These are phyloP conservation scores for Nyctibius grandis DNA, from an alignment of 2,797 vertebrate genomes.

Conservation along the genomic window DNA sequence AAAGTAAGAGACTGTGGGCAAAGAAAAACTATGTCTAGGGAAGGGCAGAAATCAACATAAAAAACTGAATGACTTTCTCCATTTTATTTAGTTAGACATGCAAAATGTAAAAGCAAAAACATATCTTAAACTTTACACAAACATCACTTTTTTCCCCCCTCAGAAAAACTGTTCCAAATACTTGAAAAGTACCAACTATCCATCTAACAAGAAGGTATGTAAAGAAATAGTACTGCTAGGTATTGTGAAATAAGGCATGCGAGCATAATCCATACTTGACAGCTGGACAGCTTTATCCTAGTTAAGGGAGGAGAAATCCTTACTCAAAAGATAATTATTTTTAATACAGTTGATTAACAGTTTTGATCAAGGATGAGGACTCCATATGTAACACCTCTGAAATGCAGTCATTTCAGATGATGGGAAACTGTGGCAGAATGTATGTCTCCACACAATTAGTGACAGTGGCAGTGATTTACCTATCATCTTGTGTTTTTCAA, in stretches of 20 bases:
- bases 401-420: background rate
- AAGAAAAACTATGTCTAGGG: background rate
- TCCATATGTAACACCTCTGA: background rate
- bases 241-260: background rate
- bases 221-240: background rate
- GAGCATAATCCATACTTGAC: background rate
- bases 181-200: background rate
- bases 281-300: background rate
- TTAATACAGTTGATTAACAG: background rate
- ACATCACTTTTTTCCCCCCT: rapidly evolving
- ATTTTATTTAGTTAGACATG: background rate
- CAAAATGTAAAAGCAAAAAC: background rate
- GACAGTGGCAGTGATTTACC: rapidly evolving
- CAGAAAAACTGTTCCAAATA: background rate
- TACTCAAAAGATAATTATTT: background rate
- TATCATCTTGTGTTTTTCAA: rapidly evolving
- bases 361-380: background rate
- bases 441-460: rapidly evolving
- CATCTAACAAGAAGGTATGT: background rate
- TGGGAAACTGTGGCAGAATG: rapidly evolving
- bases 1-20: background rate
- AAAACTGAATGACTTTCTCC: background rate
- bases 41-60: background rate
- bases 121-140: background rate
- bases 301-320: background rate